Evolutionary conservation across 53 echinoderm and acorn worm genomes (phyloP), one percentile per base, ranked within the genome.

Genomic region (Henricia sp.): DNA sequence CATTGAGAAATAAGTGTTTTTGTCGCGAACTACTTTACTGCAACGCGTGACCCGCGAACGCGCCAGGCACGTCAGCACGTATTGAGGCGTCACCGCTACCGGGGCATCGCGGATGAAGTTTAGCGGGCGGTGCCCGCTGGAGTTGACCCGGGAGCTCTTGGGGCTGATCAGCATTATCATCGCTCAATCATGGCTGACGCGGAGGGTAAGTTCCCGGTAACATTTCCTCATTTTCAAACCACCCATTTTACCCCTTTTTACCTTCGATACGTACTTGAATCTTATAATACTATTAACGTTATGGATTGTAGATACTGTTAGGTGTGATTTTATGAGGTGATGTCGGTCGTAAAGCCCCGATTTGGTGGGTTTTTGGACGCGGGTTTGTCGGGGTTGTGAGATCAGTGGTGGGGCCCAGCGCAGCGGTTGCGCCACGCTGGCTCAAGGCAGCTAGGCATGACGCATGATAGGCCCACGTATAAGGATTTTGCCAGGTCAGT

Each of bases 141-240:
- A 85, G 72, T 59, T 85, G 87, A 87, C 91, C 91, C 91, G 91
- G 85, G 91, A 91, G 76, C 87, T 87, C 87, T 87, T 83, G 91
- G 91, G 91, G 71, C 71, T 72, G 71, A 72, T 71, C 62, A 71
- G 72, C 71, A 71, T 71, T 68, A 84, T 71, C 71, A 85, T 85
- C 71, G 85, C 85, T 72, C 46, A 41, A 85, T 71, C 71, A 85
- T 85, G 85, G 85, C 85, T 37, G 85, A 85, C 71, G 39, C 58
- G 43, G 85, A 85, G 51, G 85, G 85, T 85, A 42, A 72, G 85
- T 85, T 39, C 71, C 72, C 58, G 77, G 71, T 85, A 34, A 58
- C 44, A 58, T 85, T 85, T 85, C 63, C 46, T 60, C 57, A 9
- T 72, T 85, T 71, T 71, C 17, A 58, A 55, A 40, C 41, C 55